Evolutionary conservation across 2,113 vertebrate genomes (phyloP), one percentile per base, ranked within the genome.

Genomic region (Oreochromis spilurus): DNA sequence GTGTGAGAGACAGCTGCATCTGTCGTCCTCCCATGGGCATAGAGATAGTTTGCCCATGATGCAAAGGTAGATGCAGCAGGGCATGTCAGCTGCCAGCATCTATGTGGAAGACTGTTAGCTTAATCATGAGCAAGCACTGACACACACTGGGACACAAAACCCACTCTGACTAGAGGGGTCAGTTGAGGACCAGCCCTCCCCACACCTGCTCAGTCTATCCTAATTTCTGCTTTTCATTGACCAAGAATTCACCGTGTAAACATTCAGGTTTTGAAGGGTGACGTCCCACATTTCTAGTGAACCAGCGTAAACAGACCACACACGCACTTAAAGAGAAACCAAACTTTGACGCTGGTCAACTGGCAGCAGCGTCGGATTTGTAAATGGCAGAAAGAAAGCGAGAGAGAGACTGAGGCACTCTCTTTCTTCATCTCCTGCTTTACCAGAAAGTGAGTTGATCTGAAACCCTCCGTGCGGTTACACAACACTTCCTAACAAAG

Each of bases 401-500:
- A 19, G 34, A 16, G 29, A 14, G 62, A 16, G 17, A 26, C 78
- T 17, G 36, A 21, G 43, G 5, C 4, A 4, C 53, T 81, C 36
- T 83, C 75, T 14, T 67, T 43, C 45, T 34, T 62, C 45, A 82
- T 82, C 79, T 52, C 16, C 29, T 53, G 31, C 24, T 91, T 92
- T 91, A 91, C 77, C 48, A 92, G 91, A 91, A 92, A 91, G 84
- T 84, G 82, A 83, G 26, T 19, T 87, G 54, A 89, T 57, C 26
- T 62, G 84, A 89, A 92, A 81, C 21, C 62, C 40, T 67, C 24
- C 1, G 4, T 36, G 77, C 5, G 13, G 85, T 94, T 91, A 85
- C 78, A 54, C 87, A 93, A 94, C 83, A 62, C 86, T 89, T 93
- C 83, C 86, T 88, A 85, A 90, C 85, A 89, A 84, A 88, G 87